Percentiles rank a stretch among this genome's conserved stretches.
phyloP scores from a whole-genome alignment of 2,888 invertebrate species.

The Pammene fasciana region DNA sequence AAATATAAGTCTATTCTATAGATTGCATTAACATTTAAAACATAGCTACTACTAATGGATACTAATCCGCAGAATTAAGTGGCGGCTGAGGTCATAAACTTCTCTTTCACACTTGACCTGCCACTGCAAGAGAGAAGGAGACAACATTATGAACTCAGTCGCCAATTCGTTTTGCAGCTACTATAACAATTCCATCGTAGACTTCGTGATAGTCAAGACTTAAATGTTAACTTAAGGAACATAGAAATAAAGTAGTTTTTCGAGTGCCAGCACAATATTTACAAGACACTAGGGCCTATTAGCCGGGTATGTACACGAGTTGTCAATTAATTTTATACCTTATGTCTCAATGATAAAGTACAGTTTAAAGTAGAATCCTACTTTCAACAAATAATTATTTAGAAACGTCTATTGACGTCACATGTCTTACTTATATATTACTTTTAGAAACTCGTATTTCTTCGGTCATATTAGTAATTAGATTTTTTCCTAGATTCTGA shows the following conservation, averaged over 20 bases:
- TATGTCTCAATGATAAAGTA: constrained; percentile 7
- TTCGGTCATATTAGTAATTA: background rate
- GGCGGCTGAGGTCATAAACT: no score
- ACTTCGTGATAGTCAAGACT: constrained; percentile 20
- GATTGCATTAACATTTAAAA: constrained; percentile 27
- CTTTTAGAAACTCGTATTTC: background rate
- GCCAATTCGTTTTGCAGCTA: no score
- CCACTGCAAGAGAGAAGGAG: no score
- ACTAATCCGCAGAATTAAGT: no score
- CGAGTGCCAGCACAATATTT: constrained; percentile 15
- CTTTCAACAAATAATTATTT: constrained; percentile 1
- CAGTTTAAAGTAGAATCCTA: background rate
- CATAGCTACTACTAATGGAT: background rate
- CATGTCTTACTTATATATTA: background rate
- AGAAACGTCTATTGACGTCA: background rate
- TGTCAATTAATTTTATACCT: constrained; percentile 8
- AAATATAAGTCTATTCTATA: constrained; percentile 28
- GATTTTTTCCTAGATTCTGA: background rate
- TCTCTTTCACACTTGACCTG: no score
- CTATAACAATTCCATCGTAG: constrained; percentile 32
- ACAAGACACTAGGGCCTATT: constrained; percentile 3
- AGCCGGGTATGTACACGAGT: constrained; percentile 3
- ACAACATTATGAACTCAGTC: no score
- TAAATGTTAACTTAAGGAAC: constrained; percentile 15
- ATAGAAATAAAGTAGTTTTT: constrained; percentile 9